A percentile compares a stretch with the other conserved stretches of the same genome.
These are phyloP conservation scores for Camponotus pennsylvanicus DNA, from an alignment of 1,140 invertebrate species.

Conservation along the genomic window DNA sequence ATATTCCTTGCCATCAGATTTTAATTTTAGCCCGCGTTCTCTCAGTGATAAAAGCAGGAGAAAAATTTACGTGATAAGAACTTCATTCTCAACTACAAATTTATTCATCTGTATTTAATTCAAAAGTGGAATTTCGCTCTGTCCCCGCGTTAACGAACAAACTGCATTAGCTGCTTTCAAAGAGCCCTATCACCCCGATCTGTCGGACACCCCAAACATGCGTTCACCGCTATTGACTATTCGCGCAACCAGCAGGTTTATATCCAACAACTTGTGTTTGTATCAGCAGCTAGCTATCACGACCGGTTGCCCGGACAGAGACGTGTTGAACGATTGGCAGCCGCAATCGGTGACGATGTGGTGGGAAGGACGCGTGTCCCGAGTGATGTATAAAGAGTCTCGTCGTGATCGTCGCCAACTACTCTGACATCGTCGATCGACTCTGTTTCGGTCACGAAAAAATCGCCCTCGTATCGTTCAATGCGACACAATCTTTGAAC, in stretches of 20 bases:
- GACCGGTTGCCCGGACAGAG: conserved; percentile 1
- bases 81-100: neutral
- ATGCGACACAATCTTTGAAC: neutral
- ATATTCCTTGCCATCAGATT: neutral
- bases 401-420: conserved; percentile 13
- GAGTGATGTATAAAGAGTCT: conserved; percentile 57
- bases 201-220: neutral
- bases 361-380: conserved; percentile 37
- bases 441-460: neutral
- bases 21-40: neutral
- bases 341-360: conserved; percentile 1
- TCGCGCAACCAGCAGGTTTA: neutral
- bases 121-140: neutral
- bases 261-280: neutral
- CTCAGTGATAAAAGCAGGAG: neutral
- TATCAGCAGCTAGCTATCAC: neutral
- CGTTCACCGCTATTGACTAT: neutral
- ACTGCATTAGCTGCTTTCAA: neutral
- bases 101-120: neutral
- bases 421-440: conserved; percentile 47
- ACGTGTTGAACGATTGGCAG: conserved; percentile 25
- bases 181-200: neutral
- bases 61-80: neutral
- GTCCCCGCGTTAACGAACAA: neutral
- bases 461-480: neutral